Evolutionary conservation across 2,888 invertebrate species (phyloP).

Genomic region (Vandiemenella viatica): DNA sequence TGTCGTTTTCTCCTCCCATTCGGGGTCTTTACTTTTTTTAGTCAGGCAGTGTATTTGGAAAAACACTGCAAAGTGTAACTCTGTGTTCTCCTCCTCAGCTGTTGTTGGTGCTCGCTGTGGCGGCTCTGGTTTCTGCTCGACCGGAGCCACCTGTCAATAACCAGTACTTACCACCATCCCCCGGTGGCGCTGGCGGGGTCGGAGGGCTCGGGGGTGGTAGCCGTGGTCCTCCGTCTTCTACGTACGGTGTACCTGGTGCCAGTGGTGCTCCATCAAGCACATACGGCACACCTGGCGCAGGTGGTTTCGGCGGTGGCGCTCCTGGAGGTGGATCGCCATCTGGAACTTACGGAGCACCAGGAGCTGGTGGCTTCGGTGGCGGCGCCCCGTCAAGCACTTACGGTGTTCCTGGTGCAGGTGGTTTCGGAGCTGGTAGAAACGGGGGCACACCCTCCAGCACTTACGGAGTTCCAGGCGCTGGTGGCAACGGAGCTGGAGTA

Average conservation of each 20-base stretch:
- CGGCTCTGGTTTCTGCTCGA: slow-evolving; percentile 19
- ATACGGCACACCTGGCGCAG: slow-evolving; percentile 7
- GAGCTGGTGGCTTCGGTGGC: background rate
- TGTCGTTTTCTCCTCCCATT: no score
- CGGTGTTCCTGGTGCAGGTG: slow-evolving; percentile 3
- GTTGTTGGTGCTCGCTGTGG: slow-evolving; percentile 11
- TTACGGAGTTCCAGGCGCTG: background rate
- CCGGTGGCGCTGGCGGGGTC: slow-evolving; percentile 4
- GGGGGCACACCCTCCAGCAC: slow-evolving; percentile 1
- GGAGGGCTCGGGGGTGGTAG: slow-evolving; percentile 1
- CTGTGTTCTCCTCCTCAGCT: slow-evolving; percentile 3
- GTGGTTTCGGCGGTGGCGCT: slow-evolving; percentile 5
- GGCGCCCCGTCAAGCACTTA: slow-evolving; percentile 7
- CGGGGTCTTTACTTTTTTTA: no score
- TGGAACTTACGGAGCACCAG: slow-evolving; percentile 2
- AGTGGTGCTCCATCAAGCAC: slow-evolving; percentile 8
- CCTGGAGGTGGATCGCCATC: slow-evolving; percentile 5
- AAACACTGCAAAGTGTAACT: no score
- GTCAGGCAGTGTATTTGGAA: no score
- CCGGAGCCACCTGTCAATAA: slow-evolving; percentile 20
- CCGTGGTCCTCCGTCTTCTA: slow-evolving; percentile 1
- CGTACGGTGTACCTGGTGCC: slow-evolving; percentile 2
- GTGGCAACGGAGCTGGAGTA: background rate
- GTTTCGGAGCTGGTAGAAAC: background rate
- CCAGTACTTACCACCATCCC: slow-evolving; percentile 9